These are phyloP conservation scores for Eunapius fragilis DNA, from an alignment of 37 sponge, comb jelly and placozoan species.

Conservation along the genomic window DNA sequence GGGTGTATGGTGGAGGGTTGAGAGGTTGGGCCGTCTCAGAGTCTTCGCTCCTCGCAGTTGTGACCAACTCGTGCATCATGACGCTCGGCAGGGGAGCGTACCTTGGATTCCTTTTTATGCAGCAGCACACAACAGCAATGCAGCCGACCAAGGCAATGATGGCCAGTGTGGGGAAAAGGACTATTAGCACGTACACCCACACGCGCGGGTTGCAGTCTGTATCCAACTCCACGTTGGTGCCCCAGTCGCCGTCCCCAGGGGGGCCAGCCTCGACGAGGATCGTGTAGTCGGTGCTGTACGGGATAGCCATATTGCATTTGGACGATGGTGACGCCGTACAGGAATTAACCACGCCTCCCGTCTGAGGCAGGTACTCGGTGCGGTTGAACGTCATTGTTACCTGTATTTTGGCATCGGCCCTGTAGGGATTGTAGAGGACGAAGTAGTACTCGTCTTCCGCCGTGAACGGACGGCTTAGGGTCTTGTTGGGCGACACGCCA, in stretches of 20 bases:
- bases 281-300: background rate
- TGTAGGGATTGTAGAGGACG: background rate
- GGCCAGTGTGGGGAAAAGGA: background rate
- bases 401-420: background rate
- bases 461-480: background rate
- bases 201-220: slow-evolving; percentile 21
- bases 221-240: background rate
- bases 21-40: no score
- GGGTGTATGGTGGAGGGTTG: no score
- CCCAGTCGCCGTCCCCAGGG: background rate
- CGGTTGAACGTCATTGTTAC: slow-evolving; percentile 17
- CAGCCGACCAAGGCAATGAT: background rate
- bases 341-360: background rate
- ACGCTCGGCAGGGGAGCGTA: no score
- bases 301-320: background rate
- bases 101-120: background rate
- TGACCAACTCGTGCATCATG: no score
- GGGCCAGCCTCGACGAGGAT: background rate
- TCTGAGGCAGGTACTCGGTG: background rate
- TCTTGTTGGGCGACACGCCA: no score
- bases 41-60: no score
- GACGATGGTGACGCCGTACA: background rate
- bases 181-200: slow-evolving; percentile 30
- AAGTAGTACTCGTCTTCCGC: slow-evolving; percentile 36
- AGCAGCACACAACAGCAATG: background rate